phyloP scores from a whole-genome alignment of 2,888 invertebrate genomes.

The Tenodera sinensis region DNA sequence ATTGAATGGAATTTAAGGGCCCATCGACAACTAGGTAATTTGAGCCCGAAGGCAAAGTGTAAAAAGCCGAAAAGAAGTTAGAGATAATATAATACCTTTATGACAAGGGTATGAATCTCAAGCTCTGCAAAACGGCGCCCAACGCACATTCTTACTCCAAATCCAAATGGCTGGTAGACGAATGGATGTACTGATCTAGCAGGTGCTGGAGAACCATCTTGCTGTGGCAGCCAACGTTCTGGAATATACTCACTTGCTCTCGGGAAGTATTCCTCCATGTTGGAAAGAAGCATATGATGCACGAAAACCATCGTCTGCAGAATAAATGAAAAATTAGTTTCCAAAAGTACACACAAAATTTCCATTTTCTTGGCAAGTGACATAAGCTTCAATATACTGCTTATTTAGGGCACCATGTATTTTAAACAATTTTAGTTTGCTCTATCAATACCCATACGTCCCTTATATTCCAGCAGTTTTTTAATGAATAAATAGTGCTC shows the following conservation, averaged over 20 bases:
- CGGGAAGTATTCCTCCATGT: conserved; percentile 50
- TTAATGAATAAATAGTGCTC: too few species aligned
- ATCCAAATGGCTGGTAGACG: conserved; percentile 63
- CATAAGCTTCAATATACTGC: not conserved
- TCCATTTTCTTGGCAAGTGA: not conserved
- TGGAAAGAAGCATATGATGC: not conserved
- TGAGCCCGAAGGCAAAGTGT: too few species aligned
- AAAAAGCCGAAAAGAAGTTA: too few species aligned
- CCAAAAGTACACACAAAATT: not conserved
- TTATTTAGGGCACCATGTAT: not conserved
- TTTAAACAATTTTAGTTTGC: not conserved
- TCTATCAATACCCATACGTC: too few species aligned
- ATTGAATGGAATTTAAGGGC: too few species aligned
- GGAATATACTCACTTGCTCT: conserved; percentile 57
- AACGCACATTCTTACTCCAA: conserved; percentile 63
- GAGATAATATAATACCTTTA: too few species aligned
- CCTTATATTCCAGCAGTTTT: too few species aligned
- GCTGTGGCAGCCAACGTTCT: conserved; percentile 60
- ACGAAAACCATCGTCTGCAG: conserved; percentile 34
- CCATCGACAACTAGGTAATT: too few species aligned
- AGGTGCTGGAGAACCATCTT: conserved; percentile 42
- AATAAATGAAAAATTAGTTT: not conserved
- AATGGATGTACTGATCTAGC: conserved; percentile 52
- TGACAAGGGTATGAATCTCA: conserved; percentile 55
- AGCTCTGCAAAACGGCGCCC: conserved; percentile 70